These are phyloP conservation scores for Salmo trutta DNA, from an alignment of 2,797 vertebrate species.

Conservation along the genomic window DNA sequence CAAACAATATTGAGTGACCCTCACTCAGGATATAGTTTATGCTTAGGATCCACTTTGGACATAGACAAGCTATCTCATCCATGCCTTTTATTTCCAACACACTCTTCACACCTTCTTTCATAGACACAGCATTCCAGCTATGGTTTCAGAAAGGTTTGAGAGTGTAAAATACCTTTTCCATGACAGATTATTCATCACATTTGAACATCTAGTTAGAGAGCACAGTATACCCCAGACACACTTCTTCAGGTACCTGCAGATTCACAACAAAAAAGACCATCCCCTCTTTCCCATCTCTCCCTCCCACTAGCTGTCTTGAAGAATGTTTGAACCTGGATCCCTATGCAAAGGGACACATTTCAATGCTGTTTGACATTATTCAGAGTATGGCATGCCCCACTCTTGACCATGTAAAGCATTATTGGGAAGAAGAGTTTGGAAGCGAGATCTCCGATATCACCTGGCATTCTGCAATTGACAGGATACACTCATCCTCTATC, in stretches of 20 bases:
- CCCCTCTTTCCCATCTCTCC: no score
- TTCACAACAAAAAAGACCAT: neutral
- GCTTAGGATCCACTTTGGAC: neutral
- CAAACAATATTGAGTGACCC: neutral
- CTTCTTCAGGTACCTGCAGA: slow-evolving; percentile 1
- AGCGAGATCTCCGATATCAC: neutral
- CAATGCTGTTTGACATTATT: no score
- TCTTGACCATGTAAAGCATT: no score
- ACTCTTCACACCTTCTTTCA: no score
- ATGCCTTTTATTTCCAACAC: neutral
- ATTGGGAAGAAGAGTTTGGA: no score
- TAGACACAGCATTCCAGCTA: no score
- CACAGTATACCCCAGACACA: neutral
- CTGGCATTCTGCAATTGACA: slow-evolving; percentile 1
- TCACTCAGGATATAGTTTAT: neutral
- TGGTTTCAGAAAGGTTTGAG: neutral
- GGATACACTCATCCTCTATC: no score
- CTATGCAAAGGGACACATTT: no score
- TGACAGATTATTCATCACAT: neutral
- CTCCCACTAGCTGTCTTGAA: no score
- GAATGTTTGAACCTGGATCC: no score
- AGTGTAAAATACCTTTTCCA: neutral
- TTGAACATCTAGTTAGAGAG: neutral
- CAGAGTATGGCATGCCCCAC: no score
- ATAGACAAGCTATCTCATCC: neutral